phyloP scores from a whole-genome alignment of 1,140 invertebrate species.

The Polyergus mexicanus region DNA sequence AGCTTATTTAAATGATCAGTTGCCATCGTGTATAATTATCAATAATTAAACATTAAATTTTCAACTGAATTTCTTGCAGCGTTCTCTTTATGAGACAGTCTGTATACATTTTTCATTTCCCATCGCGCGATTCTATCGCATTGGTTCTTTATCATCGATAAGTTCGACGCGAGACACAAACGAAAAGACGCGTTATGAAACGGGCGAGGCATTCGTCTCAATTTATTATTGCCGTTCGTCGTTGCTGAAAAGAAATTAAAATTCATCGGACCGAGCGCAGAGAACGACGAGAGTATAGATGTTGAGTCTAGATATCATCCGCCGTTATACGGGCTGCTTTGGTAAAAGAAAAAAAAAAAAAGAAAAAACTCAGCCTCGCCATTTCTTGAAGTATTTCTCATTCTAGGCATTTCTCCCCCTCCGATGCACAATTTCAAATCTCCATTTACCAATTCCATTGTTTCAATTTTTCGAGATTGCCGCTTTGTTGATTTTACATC shows the following conservation, averaged over 20 bases:
- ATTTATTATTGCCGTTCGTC: constrained; percentile 76
- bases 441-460: background rate
- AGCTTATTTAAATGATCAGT: background rate
- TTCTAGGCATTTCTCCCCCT: background rate
- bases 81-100: background rate
- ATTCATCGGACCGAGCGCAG: constrained; percentile 71
- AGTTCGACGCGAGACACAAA: constrained; percentile 43
- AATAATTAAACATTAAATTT: background rate
- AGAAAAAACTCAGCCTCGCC: background rate
- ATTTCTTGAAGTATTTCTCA: constrained; percentile 31
- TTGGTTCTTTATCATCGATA: constrained; percentile 67
- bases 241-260: constrained; percentile 74
- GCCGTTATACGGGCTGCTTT: background rate
- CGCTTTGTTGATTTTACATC: too few relatives aligned
- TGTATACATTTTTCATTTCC: constrained; percentile 14
- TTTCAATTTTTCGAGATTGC: background rate
- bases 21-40: background rate
- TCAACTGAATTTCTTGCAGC: background rate
- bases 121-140: constrained; percentile 4
- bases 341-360: constrained; percentile 1
- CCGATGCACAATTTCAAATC: background rate
- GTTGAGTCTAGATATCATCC: constrained; percentile 26
- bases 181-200: constrained; percentile 59
- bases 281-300: constrained; percentile 37
- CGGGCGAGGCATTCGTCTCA: constrained; percentile 63